Percentiles rank a stretch among this genome's conserved stretches.
Conservation (phyloP, 2,888 invertebrate species). For the Apeira syringaria region DNA sequence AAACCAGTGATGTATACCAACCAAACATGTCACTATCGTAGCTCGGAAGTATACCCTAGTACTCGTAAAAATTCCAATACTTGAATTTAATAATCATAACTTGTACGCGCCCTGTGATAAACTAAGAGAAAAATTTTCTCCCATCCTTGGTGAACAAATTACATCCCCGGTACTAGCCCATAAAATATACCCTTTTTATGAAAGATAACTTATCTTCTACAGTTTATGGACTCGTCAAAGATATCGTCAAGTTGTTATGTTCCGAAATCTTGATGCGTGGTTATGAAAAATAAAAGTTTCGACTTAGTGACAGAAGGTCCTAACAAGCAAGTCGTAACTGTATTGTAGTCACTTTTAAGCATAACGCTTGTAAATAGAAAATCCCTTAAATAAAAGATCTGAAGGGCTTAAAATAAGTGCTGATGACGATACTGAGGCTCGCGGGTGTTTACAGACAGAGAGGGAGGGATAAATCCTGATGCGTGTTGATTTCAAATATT, state of each 20-base stretch:
- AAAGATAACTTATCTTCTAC: constrained; percentile 29
- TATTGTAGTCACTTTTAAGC: too few relatives aligned
- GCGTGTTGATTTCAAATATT: too few relatives aligned
- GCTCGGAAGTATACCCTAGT: not conserved
- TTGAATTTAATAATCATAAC: not conserved
- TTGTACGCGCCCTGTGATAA: not conserved
- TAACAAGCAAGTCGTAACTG: too few relatives aligned
- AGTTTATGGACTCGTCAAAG: constrained; percentile 33
- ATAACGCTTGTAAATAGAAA: too few relatives aligned
- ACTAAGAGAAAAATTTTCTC: constrained; percentile 6
- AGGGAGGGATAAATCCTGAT: too few relatives aligned
- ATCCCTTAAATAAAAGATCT: too few relatives aligned
- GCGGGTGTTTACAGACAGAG: too few relatives aligned
- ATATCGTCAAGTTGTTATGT: constrained; percentile 24
- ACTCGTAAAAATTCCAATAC: not conserved
- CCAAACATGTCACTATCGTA: too few relatives aligned
- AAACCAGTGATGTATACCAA: too few relatives aligned
- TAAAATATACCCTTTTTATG: constrained; percentile 30
- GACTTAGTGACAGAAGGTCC: too few relatives aligned
- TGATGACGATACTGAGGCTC: too few relatives aligned
- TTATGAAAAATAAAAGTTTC: constrained; percentile 7
- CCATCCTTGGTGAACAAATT: constrained; percentile 16
- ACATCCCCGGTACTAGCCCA: constrained; percentile 15
- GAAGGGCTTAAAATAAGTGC: too few relatives aligned
- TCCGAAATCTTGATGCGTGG: constrained; percentile 7